Evolutionary conservation across 2,888 invertebrate species (phyloP), one percentile per base, ranked within the genome.

Genomic region (Amorpha juglandis): DNA sequence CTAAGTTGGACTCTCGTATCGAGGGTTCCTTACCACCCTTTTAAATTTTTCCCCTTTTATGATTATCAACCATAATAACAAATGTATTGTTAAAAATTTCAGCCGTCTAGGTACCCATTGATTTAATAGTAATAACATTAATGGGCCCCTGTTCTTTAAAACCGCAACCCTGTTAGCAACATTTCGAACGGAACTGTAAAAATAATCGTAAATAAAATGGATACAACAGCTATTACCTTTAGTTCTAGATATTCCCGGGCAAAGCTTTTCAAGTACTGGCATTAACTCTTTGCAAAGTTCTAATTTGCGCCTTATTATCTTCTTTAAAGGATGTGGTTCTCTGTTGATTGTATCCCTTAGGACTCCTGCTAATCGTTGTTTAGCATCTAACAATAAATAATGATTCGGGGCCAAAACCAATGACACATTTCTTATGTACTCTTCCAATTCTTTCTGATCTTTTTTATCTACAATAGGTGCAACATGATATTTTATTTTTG

Each of bases 171-270:
- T n/a, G n/a, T n/a, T n/a, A n/a, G n/a, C n/a, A n/a, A n/a, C n/a
- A n/a, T 27, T 27, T 1, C 2, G 27, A 1, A 4, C 27, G 27
- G 27, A 6, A 14, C 11, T 3, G 14, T 6, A 6, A 14, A 33
- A 52, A 2, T 3, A 0, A 14, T 6, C 1, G 0, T 52, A 4
- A 27, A 27, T 6, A 62, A 11, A n/a, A 62, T 33, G n/a, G 21
- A 9, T 53, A 47, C 14, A 3, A 27, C n/a, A n/a, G n/a, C 27
- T 27, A 27, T 11, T 45, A 67, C 96, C 96, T 94, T 95, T 95
- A 0, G 95, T 91, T 76, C 96, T 91, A 7, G 96, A 96, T 75
- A 96, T 94, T 64, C 96, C 96, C 0, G 97, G 97, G 69, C 96
- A 96, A 1, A 97, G 83, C 42, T 94, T 94, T 69, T 95, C 94